Evolutionary conservation across 2,797 vertebrate species (phyloP).

Genomic region (Tadarida brasiliensis): DNA sequence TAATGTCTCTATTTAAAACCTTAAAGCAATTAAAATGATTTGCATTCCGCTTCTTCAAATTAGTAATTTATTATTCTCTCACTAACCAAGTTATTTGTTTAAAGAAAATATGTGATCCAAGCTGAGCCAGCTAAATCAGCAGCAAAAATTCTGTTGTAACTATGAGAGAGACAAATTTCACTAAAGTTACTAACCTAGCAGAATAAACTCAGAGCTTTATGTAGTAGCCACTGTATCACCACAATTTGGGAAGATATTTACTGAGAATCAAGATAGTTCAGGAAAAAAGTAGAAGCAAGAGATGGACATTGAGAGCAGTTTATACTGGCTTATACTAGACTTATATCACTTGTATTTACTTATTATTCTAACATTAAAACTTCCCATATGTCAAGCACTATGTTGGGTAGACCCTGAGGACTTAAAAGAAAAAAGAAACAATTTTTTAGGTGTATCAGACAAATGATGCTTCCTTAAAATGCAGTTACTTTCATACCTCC

Average conservation of each 20-base stretch:
- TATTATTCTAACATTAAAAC: slow-evolving; percentile 47
- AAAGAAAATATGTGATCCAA: slow-evolving; percentile 60
- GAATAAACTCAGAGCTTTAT: not conserved
- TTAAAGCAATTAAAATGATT: slow-evolving; percentile 7
- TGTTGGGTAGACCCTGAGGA: not conserved
- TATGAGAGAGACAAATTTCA: slow-evolving; percentile 50
- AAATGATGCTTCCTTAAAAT: slow-evolving; percentile 40
- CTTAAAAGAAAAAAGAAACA: slow-evolving; percentile 3
- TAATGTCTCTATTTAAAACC: slow-evolving; percentile 34
- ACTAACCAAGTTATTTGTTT: slow-evolving; percentile 40
- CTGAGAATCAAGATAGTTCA: slow-evolving; percentile 39
- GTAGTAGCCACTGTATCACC: not conserved
- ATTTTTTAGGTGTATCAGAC: not conserved
- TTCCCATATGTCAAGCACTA: not conserved
- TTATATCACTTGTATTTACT: not conserved
- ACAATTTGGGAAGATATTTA: not conserved
- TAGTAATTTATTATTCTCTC: slow-evolving; percentile 24
- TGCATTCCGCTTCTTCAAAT: not conserved
- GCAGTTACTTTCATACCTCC: not conserved
- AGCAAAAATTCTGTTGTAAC: slow-evolving; percentile 47
- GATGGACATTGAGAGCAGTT: not conserved
- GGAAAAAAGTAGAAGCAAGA: slow-evolving; percentile 25
- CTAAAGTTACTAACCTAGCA: slow-evolving; percentile 1
- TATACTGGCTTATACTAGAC: not conserved
- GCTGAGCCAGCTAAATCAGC: slow-evolving; percentile 3